These are phyloP conservation scores for Podarcis siculus DNA, from an alignment of 2,797 vertebrate species.

Conservation along the genomic window DNA sequence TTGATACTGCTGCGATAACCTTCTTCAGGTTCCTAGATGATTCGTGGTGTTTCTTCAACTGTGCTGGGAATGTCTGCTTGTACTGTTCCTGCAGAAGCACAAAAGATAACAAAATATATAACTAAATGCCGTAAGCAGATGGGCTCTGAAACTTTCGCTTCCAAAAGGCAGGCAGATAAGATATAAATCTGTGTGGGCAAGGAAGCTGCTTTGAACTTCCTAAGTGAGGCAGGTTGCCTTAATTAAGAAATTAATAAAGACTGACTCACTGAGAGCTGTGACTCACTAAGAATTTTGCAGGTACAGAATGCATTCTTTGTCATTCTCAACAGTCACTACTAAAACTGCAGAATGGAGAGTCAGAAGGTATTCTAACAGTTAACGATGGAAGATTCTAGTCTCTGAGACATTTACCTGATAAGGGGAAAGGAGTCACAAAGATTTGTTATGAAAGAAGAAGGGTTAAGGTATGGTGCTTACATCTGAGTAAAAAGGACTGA, in stretches of 20 bases:
- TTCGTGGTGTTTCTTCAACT: conserved; percentile 83
- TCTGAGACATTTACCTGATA: neutral
- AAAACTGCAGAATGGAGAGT: neutral
- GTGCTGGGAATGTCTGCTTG: conserved; percentile 84
- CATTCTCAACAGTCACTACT: neutral
- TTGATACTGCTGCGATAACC: conserved; percentile 77
- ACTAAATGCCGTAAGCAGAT: conserved; percentile 26
- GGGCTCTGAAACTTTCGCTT: conserved; percentile 18
- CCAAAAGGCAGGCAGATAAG: conserved; percentile 23
- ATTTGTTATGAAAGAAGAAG: neutral
- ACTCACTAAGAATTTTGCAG: neutral
- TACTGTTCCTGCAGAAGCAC: conserved; percentile 83
- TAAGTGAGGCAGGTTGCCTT: neutral
- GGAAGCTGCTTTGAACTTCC: neutral
- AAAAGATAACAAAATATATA: conserved; percentile 54
- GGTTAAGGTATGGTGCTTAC: neutral
- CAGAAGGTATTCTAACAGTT: neutral
- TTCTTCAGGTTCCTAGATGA: conserved; percentile 89
- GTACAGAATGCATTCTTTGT: neutral
- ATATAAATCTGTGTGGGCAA: neutral
- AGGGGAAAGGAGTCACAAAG: neutral
- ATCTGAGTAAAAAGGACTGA: neutral
- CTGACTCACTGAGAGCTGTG: neutral
- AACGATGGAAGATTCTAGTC: neutral
- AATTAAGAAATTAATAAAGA: neutral